A percentile compares a stretch with the other conserved stretches of the same genome.
phyloP scores from a whole-genome alignment of 2,113 vertebrate genomes.

The Orthonyx spaldingii region DNA sequence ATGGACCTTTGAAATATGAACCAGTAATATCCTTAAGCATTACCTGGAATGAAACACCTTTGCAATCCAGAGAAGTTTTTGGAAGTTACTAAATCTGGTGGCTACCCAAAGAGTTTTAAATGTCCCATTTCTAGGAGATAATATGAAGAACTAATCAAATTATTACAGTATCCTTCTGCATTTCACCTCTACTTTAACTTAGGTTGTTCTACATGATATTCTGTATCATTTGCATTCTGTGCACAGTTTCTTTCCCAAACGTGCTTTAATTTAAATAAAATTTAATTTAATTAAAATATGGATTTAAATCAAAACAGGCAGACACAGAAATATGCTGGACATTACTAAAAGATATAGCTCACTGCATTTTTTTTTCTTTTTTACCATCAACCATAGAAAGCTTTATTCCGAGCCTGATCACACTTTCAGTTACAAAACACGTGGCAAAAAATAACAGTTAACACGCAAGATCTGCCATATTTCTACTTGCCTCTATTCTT shows the following conservation, averaged over 20 bases:
- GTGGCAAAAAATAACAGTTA: conserved; percentile 64
- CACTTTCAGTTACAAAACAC: conserved; percentile 68
- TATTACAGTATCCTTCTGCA: background rate
- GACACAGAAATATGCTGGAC: background rate
- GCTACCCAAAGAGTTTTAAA: background rate
- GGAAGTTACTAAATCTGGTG: background rate
- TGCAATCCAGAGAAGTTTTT: background rate
- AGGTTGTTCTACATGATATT: background rate
- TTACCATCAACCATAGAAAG: conserved; percentile 58
- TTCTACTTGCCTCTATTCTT: conserved; percentile 61
- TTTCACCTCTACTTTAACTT: background rate
- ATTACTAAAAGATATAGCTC: background rate
- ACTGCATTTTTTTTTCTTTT: background rate
- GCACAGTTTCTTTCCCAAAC: background rate
- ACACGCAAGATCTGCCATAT: conserved; percentile 63
- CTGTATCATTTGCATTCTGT: background rate
- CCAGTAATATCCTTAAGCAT: background rate
- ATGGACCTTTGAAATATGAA: background rate
- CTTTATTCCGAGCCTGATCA: conserved; percentile 76
- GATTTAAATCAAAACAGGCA: background rate
- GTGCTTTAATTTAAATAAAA: background rate
- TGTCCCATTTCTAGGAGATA: background rate
- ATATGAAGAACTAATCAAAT: background rate
- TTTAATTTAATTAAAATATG: background rate
- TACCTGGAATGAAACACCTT: background rate